Conservation (phyloP, 2,113 vertebrate species). For the Aramus guarauna region DNA sequence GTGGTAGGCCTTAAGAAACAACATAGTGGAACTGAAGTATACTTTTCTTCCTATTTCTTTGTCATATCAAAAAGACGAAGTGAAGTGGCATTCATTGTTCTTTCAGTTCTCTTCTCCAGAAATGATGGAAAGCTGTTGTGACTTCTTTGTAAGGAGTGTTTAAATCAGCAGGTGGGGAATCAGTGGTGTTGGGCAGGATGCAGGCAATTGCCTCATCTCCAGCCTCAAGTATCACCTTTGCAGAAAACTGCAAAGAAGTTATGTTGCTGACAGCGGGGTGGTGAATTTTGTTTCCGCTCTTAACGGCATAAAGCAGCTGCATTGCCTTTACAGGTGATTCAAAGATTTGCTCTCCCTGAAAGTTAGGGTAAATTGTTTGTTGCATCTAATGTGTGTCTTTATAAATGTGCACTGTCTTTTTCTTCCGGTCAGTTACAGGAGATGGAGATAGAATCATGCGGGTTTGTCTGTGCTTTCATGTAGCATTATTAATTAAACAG, state of each 20-base stretch:
- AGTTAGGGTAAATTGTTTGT: not conserved
- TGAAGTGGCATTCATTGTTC: not conserved
- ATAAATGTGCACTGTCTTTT: not conserved
- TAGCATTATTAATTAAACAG: constrained; percentile 61
- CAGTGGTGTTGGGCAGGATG: not conserved
- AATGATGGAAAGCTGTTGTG: not conserved
- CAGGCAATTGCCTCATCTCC: not conserved
- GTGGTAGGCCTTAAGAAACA: not conserved
- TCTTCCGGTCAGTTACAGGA: constrained; percentile 20
- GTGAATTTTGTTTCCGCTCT: not conserved
- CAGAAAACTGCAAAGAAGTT: not conserved
- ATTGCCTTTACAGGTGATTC: not conserved
- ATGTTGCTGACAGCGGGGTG: not conserved
- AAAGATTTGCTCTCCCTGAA: not conserved
- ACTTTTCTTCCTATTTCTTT: not conserved
- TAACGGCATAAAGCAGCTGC: not conserved
- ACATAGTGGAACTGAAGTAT: not conserved
- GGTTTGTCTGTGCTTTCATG: constrained; percentile 60
- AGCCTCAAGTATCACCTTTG: not conserved
- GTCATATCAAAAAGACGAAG: not conserved
- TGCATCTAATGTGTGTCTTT: not conserved
- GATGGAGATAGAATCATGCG: constrained; percentile 59
- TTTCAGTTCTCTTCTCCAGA: not conserved
- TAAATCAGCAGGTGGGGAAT: not conserved
- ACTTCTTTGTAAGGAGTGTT: not conserved